Conservation (phyloP, 2,888 invertebrate genomes). For the Drosophila barbarae region DNA sequence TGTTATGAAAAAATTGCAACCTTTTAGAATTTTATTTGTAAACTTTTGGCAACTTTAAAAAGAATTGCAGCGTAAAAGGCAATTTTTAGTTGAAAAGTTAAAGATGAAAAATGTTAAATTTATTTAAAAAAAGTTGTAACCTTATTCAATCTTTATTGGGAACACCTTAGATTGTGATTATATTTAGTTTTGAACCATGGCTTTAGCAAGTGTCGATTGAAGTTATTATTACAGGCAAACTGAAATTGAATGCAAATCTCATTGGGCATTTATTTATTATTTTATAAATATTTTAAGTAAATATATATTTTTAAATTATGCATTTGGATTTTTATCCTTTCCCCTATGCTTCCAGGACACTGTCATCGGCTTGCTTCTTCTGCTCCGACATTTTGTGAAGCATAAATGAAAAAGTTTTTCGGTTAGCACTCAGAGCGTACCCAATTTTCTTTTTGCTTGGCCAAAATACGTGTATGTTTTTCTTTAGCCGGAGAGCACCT, state of each 20-base stretch:
- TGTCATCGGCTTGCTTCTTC: slow-evolving; percentile 41
- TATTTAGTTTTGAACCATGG: neutral
- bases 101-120: neutral
- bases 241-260: neutral
- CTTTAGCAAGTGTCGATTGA: neutral
- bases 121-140: neutral
- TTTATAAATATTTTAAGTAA: too few relatives aligned
- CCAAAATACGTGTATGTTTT: slow-evolving; percentile 73
- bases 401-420: slow-evolving; percentile 70
- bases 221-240: neutral
- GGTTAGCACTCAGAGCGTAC: slow-evolving; percentile 70
- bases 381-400: slow-evolving; percentile 44
- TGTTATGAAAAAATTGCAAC: too few relatives aligned
- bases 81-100: neutral
- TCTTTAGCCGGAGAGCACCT: slow-evolving; percentile 61
- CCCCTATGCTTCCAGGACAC: slow-evolving; percentile 8
- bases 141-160: neutral
- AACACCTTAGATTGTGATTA: neutral
- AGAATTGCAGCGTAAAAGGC: neutral
- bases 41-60: neutral
- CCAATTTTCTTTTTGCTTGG: slow-evolving; percentile 71
- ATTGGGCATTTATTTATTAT: neutral
- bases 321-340: neutral
- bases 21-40: too few relatives aligned
- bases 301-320: neutral